Conservation (phyloP, 2,113 vertebrate genomes). For the rabbit (Oryctolagus cuniculus) region mOryCun1.1 NC_091441.1:55618501-55619000, state of each 20-base stretch:
- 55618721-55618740: constrained; percentile 23
- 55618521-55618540: neutral
- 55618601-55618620: neutral
- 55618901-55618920: no score
- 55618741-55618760: neutral
- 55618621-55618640: neutral
- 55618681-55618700: constrained; percentile 53
- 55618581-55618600: neutral
- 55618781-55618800: neutral
- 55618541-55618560: neutral
- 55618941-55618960: no score
- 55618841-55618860: neutral
- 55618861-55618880: neutral
- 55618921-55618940: no score
- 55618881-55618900: neutral
- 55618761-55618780: neutral
- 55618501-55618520: constrained; percentile 16
- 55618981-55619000: no score
- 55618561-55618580: accelerated
- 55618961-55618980: no score
- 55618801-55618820: neutral
- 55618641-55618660: neutral
- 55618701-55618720: neutral
- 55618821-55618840: neutral
- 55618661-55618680: neutral